These are phyloP conservation scores for Tetramorium simillimum DNA, from an alignment of 1,140 invertebrate species.

Conservation along the genomic window DNA sequence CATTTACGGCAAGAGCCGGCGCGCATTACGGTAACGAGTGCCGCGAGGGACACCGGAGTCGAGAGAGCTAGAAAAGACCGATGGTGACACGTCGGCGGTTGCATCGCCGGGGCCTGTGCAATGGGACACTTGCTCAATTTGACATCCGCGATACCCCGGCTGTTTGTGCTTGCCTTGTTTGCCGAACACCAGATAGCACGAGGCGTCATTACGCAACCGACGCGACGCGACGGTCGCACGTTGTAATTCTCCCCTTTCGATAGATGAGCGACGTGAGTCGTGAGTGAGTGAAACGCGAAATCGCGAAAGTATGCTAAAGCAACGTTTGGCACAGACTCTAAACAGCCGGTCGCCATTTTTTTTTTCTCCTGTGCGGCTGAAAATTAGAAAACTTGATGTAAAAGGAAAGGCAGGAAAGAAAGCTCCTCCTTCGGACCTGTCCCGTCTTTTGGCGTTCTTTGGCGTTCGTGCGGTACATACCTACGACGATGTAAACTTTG, in stretches of 20 bases:
- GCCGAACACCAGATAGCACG: neutral
- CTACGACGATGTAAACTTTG: neutral
- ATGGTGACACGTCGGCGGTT: neutral
- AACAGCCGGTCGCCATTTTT: neutral
- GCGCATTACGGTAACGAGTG: neutral
- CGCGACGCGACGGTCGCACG: too few species aligned
- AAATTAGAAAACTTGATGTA: constrained; percentile 37
- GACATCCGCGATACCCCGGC: neutral
- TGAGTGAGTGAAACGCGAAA: constrained; percentile 5
- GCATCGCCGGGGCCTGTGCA: neutral
- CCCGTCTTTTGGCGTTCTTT: neutral
- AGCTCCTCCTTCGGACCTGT: too few species aligned
- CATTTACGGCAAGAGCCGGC: neutral
- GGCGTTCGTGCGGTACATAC: neutral
- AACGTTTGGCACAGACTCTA: constrained; percentile 28
- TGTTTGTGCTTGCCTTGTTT: constrained; percentile 18
- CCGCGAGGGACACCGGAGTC: neutral
- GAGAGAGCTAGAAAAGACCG: neutral
- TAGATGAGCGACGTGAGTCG: neutral
- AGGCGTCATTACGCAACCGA: constrained; percentile 20
- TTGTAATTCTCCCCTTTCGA: constrained; percentile 33
- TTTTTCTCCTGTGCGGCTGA: neutral
- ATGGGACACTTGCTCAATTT: constrained; percentile 48
- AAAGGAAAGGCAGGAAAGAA: neutral
- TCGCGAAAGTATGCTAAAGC: constrained; percentile 19